Percentiles rank a stretch among this genome's conserved stretches.
Conservation (phyloP, 2,888 invertebrate genomes). For the Monochamus alternatus region DNA sequence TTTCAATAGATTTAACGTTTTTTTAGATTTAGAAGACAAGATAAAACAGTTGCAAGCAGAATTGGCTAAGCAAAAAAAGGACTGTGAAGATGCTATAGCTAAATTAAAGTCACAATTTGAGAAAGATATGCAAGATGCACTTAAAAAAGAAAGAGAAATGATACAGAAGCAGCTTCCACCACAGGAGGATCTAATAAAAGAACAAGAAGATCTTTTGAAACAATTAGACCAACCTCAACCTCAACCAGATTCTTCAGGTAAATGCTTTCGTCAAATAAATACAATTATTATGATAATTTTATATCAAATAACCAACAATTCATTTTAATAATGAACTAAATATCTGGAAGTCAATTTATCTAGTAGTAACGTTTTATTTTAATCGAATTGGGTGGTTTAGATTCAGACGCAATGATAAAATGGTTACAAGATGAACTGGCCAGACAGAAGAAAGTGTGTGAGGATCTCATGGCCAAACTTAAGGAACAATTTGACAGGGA, state of each 20-base stretch:
- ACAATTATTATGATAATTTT: too few relatives aligned
- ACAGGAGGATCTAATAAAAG: conserved; percentile 3
- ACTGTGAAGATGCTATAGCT: not conserved
- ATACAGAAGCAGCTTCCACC: not conserved
- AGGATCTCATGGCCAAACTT: conserved; percentile 65
- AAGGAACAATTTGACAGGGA: conserved; percentile 74
- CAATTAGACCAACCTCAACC: not conserved
- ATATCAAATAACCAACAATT: too few relatives aligned
- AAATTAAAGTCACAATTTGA: conserved; percentile 11
- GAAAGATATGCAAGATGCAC: not conserved
- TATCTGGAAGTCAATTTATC: too few relatives aligned
- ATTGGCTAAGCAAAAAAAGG: conserved; percentile 4
- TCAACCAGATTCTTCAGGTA: not conserved
- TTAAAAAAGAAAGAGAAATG: not conserved
- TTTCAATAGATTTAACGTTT: too few relatives aligned
- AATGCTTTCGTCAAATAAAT: too few relatives aligned
- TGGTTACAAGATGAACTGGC: conserved; percentile 49
- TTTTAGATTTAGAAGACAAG: not conserved
- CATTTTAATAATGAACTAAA: too few relatives aligned
- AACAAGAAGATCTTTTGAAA: conserved; percentile 3
- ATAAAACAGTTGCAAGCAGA: not conserved
- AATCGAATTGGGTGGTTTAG: not conserved
- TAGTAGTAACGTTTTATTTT: too few relatives aligned
- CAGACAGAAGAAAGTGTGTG: conserved; percentile 62
- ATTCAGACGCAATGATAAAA: conserved; percentile 28